Conservation (phyloP, 2,888 invertebrate genomes). For the Pseudococcus longispinus region DNA sequence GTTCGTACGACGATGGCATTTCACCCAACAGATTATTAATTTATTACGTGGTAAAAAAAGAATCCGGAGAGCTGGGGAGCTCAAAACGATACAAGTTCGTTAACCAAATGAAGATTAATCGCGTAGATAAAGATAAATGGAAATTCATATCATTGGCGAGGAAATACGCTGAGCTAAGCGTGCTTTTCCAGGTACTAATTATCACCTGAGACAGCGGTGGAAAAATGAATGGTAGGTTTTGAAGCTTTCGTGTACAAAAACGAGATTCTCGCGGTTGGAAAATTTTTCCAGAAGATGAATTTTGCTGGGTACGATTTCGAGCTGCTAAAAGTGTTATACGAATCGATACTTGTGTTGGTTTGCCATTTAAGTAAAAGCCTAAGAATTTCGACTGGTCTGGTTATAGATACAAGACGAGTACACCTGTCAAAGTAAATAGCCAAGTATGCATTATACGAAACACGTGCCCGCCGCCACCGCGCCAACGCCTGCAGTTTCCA, state of each 20-base stretch:
- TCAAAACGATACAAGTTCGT: background rate
- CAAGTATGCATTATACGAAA: background rate
- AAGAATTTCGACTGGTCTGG: background rate
- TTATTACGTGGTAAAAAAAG: background rate
- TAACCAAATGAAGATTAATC: slow-evolving; percentile 18
- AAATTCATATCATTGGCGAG: background rate
- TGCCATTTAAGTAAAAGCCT: slow-evolving; percentile 2
- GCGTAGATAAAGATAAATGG: slow-evolving; percentile 32
- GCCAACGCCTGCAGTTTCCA: background rate
- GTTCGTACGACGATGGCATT: background rate
- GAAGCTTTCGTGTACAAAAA: background rate
- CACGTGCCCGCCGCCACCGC: background rate
- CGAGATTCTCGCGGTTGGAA: background rate
- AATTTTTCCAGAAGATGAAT: background rate
- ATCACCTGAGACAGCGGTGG: background rate
- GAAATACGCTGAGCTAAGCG: background rate
- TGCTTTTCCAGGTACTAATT: background rate
- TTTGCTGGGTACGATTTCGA: background rate
- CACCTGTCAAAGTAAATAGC: background rate
- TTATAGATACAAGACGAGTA: background rate
- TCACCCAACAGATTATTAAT: background rate
- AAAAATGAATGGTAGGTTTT: background rate
- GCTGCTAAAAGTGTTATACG: background rate
- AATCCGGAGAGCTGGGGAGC: background rate
- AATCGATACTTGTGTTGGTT: background rate